Evolutionary conservation across 2,797 vertebrate genomes (phyloP), one percentile per base, ranked within the genome.

Genomic region (Atherinosoma microstoma): DNA sequence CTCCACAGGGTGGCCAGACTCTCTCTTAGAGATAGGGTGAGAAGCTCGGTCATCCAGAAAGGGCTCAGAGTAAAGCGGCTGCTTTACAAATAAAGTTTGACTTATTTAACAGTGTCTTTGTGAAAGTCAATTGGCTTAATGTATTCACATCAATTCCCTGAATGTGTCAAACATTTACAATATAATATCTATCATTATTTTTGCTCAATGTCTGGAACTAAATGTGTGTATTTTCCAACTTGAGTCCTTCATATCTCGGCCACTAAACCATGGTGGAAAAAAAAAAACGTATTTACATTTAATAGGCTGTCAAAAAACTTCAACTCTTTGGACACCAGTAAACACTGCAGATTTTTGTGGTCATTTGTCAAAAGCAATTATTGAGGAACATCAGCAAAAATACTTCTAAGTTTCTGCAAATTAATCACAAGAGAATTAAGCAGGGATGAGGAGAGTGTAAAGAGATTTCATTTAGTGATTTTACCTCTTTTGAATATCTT

Each of bases 101-200:
- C n/a, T n/a, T n/a, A n/a, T 80, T 85, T 88, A 67, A 57, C 18
- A n/a, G 49, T 13, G 53, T 58, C 67, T 40, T 78, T 60, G 78
- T 85, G 56, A 88, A 81, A 79, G 75, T 67, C 83, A 87, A 88
- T 91, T 88, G 83, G 51, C 63, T 57, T 64, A 85, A 84, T 82
- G 24, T 35, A 82, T 72, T 83, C 71, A 66, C 49, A 73, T 71
- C 47, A 56, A 79, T 80, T 53, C 53, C 61, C 38, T 63, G 18
- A 72, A 84, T 76, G 74, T 84, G 63, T 70, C 80, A 81, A 47
- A 53, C 45, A 77, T 70, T 80, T 78, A 10, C 32, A 40, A 32
- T 47, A 80, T 84, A 6, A 77, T 70, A 80, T 58, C 80, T 65
- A 83, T 90, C 69, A 88, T 91, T 87, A 90, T 85, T 86, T 88